Evolutionary conservation across 92 coral and sea anemone species (phyloP), one percentile per base, ranked within the genome.

Genomic region (Parazoanthus atlanticus): DNA sequence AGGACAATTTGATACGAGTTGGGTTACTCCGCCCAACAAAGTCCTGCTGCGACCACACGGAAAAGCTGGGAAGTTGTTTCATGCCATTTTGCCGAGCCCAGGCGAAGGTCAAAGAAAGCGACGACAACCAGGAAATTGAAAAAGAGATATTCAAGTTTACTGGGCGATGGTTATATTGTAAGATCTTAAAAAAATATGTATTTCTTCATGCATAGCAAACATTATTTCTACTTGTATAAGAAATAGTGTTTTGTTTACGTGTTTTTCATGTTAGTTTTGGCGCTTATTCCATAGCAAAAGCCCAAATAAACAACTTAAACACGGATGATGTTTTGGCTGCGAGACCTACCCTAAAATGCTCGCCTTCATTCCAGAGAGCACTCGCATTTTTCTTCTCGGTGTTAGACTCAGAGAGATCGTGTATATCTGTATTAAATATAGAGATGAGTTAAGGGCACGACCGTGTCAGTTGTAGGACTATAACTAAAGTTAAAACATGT

Each of bases 71-170:
- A 84, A 69, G 64, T 84, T 15, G 38, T 73, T 31, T 13, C 78
- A 84, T 69, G 32, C 65, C 79, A n/a, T 84, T 69, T 66, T 67
- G 78, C 87, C 67, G 46, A 40, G 67, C 87, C 79, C 87, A 70
- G 54, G 17, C 40, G 33, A 70, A 67, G 78, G 52, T 84, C 74
- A 29, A 11, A 28, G 38, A 43, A 26, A 58, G 61, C 34, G 78
- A 41, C 87, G 38, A 70, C 65, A 84, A 84, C 67, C 61, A 84
- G 67, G 78, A 84, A 84, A 84, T 83, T 47, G 74, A 31, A 58
- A 38, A 30, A 69, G 43, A 36, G 26, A 65, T 16, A 81, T 21
- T 38, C 58, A 36, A 10, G 73, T 65, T 36, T 65, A 46, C 10
- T 46, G 23, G 36, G 25, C 58, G 10, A 74, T 33, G 26, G 28